Evolutionary conservation across 2,888 invertebrate genomes (phyloP).

Genomic region (Villa cingulata): DNA sequence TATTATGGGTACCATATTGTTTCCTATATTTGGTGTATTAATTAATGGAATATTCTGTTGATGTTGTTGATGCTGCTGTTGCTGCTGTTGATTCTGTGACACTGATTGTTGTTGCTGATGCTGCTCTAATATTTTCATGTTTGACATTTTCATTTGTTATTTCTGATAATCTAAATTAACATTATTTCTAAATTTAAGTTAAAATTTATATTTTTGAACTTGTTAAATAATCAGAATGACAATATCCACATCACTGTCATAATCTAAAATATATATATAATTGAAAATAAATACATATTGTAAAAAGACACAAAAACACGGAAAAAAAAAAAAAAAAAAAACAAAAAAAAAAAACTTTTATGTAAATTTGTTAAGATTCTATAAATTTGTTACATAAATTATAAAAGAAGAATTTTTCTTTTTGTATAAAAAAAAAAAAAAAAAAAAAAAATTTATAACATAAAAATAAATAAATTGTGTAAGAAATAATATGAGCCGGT

Average conservation of each 20-base stretch:
- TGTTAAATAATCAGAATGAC: conserved; percentile 34
- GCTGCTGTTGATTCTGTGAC: conserved; percentile 7
- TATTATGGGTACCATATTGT: conserved; percentile 60
- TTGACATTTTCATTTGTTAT: conserved; percentile 13
- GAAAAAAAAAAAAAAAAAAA: background rate
- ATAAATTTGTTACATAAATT: too few species aligned
- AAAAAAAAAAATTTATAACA: too few species aligned
- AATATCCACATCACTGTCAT: conserved; percentile 35
- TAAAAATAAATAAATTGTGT: too few species aligned
- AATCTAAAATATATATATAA: conserved; percentile 16
- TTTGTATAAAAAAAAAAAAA: too few species aligned
- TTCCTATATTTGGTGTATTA: conserved; percentile 25
- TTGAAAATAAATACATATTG: too few species aligned
- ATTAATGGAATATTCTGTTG: conserved; percentile 26
- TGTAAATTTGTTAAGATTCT: too few species aligned
- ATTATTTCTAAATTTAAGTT: conserved; percentile 11
- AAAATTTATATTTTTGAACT: conserved; percentile 6
- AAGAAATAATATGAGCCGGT: too few species aligned
- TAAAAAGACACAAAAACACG: too few species aligned
- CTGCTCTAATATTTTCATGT: conserved; percentile 11
- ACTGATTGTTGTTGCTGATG: conserved; percentile 4
- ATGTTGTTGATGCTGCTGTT: conserved; percentile 12
- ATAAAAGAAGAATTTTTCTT: too few species aligned
- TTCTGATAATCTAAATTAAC: conserved; percentile 11
- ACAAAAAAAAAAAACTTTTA: background rate